Evolutionary conservation across 2,888 invertebrate species (phyloP).

Genomic region (Boloria selene): DNA sequence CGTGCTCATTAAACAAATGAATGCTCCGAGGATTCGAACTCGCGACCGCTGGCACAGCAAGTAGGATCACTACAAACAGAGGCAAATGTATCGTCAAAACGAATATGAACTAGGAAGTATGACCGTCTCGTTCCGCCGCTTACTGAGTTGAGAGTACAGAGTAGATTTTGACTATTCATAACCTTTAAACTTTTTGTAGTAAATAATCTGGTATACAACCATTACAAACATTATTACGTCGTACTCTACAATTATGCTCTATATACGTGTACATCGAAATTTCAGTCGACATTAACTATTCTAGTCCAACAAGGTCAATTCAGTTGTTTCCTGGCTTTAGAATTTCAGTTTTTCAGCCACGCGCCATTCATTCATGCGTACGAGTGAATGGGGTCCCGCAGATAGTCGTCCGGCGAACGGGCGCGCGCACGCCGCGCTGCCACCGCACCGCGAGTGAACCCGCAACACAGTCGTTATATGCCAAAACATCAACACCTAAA

Average conservation of each 20-base stretch:
- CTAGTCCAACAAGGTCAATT: conserved; percentile 47
- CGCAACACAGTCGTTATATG: conserved; percentile 49
- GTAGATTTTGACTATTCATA: too few species aligned
- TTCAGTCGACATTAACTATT: conserved; percentile 35
- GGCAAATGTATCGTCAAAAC: too few species aligned
- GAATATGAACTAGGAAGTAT: too few species aligned
- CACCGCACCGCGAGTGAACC: conserved; percentile 55
- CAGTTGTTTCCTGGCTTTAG: conserved; percentile 42
- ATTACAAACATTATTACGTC: background rate
- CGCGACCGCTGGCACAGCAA: too few species aligned
- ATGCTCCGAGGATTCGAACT: too few species aligned
- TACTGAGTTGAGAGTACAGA: too few species aligned
- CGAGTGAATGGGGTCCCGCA: conserved; percentile 64
- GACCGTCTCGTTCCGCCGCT: too few species aligned
- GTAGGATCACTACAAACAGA: too few species aligned
- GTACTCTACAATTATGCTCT: conserved; percentile 21
- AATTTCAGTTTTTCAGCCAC: conserved; percentile 68
- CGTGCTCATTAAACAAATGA: too few species aligned
- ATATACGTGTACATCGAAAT: conserved; percentile 7
- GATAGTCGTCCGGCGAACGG: conserved; percentile 69
- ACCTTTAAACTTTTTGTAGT: too few species aligned
- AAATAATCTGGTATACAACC: background rate
- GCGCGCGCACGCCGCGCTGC: conserved; percentile 67
- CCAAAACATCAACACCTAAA: conserved; percentile 50
- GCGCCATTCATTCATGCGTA: conserved; percentile 74